Evolutionary conservation across 2,888 invertebrate genomes (phyloP), one percentile per base, ranked within the genome.

Genomic region (Drosophila siamana): DNA sequence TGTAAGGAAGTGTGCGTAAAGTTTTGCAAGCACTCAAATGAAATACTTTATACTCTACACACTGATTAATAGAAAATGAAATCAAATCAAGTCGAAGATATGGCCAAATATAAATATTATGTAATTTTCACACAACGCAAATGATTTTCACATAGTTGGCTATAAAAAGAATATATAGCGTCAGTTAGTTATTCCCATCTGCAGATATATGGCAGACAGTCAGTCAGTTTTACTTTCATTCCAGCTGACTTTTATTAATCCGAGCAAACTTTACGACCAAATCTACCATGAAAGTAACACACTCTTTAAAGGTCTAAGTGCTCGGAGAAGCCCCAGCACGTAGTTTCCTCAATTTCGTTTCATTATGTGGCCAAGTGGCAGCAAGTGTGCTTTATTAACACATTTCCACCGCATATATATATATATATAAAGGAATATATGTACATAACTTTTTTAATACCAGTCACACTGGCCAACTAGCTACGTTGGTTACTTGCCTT

Each of bases 381-480:
- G 89, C 90, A 89, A 89, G 89, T 90, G 87, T 86, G 79, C 82
- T 89, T 90, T 86, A 86, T 86, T 86, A 86, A 86, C 86, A 86
- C 86, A 88, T 87, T 86, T 80, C 63, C 54, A 61, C 43, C 62
- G 41, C 56, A 28, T 64, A 28, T 61, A 30, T 48, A 15, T 66
- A n/a, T n/a, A n/a, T n/a, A n/a, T n/a, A n/a, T n/a, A n/a, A 56
- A 60, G 64, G 41, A 68, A 65, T 66, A 66, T 66, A 72, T 76
- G 73, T 80, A 77, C 66, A 86, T 88, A 83, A 83, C 83, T 83
- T 83, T 83, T 83, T 83, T 83, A 88, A 88, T 83, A 83, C 88
- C 70, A 65, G 71, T 78, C 75, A 74, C 64, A 54, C 36, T 47
- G 52, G 40, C 40, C 30, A 55, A 44, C 66, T 6, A 41, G 44